These are phyloP conservation scores for Garrulus glandarius DNA, from an alignment of 2,797 vertebrate genomes.

Conservation along the genomic window DNA sequence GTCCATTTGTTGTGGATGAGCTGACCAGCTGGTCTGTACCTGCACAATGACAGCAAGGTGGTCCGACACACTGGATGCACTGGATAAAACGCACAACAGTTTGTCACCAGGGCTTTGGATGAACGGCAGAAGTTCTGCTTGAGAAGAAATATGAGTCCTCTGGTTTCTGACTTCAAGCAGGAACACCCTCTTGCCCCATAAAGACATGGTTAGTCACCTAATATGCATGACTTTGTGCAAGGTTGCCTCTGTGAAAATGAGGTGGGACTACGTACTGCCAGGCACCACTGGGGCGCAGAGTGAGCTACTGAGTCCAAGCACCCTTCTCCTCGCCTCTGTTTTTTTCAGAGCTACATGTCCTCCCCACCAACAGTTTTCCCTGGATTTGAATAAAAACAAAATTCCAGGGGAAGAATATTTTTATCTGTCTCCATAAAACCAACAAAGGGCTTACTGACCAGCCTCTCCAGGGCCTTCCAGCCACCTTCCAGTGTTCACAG, in stretches of 20 bases:
- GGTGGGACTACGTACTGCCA: rapidly evolving
- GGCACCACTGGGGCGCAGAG: background rate
- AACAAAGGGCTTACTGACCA: background rate
- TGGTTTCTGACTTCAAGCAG: background rate
- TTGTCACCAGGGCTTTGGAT: background rate
- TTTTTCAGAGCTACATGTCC: background rate
- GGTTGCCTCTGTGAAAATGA: background rate
- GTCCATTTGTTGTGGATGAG: background rate
- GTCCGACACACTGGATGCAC: background rate
- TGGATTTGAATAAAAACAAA: background rate
- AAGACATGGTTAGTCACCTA: background rate
- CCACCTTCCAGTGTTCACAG: background rate
- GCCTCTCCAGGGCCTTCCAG: background rate
- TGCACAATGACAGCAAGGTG: background rate
- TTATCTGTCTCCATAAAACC: background rate
- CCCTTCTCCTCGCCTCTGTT: background rate
- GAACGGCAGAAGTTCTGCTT: background rate
- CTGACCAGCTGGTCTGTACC: background rate
- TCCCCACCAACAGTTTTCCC: background rate
- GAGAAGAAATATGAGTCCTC: background rate
- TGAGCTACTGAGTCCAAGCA: background rate
- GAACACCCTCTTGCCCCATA: background rate
- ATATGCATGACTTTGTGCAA: background rate
- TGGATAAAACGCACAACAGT: background rate
- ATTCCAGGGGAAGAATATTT: background rate